phyloP scores from a whole-genome alignment of 2,797 vertebrate genomes.

The Australoheros facetus region DNA sequence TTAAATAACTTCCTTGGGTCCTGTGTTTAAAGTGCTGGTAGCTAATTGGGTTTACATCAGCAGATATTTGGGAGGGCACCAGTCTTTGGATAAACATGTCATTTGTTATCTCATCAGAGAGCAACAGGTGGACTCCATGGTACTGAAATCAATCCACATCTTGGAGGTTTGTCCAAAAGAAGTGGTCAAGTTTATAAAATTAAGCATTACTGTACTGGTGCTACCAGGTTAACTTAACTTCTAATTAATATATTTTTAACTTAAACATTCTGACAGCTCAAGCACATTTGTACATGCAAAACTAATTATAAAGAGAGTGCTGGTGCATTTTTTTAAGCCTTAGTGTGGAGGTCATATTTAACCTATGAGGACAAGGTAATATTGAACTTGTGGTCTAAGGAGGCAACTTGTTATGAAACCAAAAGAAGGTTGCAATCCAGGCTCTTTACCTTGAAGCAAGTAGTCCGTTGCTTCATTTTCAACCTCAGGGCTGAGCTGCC shows the following conservation, averaged over 20 bases:
- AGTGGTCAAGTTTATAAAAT: neutral
- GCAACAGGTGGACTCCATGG: neutral
- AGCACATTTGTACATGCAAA: neutral
- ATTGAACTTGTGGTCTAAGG: neutral
- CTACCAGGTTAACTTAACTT: neutral
- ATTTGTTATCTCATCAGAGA: neutral
- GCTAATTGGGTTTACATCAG: constrained; percentile 1
- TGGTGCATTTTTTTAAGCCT: neutral
- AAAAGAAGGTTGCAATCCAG: neutral
- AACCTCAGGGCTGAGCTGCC: constrained; percentile 87
- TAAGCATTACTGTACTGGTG: neutral
- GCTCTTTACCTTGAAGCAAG: constrained; percentile 87
- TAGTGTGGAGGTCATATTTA: neutral
- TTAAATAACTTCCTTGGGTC: constrained; percentile 17
- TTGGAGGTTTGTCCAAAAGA: neutral
- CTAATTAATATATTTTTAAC: neutral
- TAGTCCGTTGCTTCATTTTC: constrained; percentile 91
- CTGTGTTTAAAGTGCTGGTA: constrained; percentile 16
- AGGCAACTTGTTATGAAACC: neutral
- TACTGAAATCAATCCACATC: neutral
- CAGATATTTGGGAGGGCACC: neutral
- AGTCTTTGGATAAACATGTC: constrained; percentile 5
- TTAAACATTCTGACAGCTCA: neutral
- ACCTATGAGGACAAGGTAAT: neutral
- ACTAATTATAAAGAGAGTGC: neutral